Evolutionary conservation across 2,888 invertebrate genomes (phyloP).

Genomic region (Cancer borealis): DNA sequence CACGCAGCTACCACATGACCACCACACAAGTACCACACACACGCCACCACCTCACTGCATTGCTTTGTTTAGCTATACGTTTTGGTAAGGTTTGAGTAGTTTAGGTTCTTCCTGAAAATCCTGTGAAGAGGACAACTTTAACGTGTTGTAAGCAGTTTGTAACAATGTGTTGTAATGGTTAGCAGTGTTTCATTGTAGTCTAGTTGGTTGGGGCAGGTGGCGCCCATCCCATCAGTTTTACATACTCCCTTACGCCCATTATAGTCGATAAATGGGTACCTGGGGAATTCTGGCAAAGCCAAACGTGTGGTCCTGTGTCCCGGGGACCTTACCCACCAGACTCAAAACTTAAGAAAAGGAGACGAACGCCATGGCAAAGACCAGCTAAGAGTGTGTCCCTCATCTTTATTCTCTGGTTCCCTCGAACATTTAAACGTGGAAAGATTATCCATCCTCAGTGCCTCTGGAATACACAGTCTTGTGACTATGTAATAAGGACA

Average conservation of each 20-base stretch:
- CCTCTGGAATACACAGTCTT: background rate
- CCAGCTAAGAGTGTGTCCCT: background rate
- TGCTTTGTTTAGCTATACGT: background rate
- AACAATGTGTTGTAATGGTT: background rate
- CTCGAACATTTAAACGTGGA: background rate
- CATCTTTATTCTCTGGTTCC: background rate
- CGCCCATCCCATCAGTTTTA: background rate
- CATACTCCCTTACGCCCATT: background rate
- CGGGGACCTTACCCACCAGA: background rate
- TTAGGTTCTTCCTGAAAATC: background rate
- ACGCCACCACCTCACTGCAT: background rate
- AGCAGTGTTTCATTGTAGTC: background rate
- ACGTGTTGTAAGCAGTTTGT: background rate
- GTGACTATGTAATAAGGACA: background rate
- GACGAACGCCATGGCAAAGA: background rate
- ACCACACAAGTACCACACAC: background rate
- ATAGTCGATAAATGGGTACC: background rate
- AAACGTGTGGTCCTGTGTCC: background rate
- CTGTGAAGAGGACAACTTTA: background rate
- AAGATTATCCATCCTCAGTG: background rate
- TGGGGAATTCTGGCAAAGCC: background rate
- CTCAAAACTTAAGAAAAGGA: background rate
- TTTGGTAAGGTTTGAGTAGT: background rate
- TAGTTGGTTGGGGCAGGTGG: background rate
- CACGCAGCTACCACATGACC: background rate